phyloP scores from a whole-genome alignment of 2,888 invertebrate genomes.

The Leptinotarsa rubiginosa region DNA sequence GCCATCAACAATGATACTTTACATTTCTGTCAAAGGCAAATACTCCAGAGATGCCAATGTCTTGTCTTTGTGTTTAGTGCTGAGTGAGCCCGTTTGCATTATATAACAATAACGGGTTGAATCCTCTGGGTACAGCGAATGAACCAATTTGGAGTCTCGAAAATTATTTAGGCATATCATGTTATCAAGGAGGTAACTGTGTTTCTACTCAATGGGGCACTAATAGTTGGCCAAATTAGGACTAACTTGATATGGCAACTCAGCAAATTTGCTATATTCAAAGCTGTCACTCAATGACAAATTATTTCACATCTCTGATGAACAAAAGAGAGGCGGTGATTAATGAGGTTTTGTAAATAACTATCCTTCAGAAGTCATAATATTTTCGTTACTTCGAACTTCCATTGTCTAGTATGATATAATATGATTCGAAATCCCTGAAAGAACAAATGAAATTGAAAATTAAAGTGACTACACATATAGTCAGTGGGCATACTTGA shows the following conservation, averaged over 20 bases:
- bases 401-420: too few species aligned
- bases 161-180: conserved; percentile 34
- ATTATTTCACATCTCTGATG: conserved; percentile 15
- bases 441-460: too few species aligned
- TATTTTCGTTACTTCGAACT: background rate
- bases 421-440: too few species aligned
- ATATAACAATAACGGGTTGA: conserved; percentile 30
- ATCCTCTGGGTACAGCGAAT: conserved; percentile 26
- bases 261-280: conserved; percentile 29
- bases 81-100: conserved; percentile 8
- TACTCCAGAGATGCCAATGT: conserved; percentile 1
- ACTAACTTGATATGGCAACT: conserved; percentile 26
- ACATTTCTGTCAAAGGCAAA: background rate
- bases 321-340: background rate
- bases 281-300: conserved; percentile 16
- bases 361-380: too few species aligned
- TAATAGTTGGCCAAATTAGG: conserved; percentile 27
- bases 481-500: too few species aligned
- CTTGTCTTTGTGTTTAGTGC: conserved; percentile 1
- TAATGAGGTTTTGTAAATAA: too few species aligned
- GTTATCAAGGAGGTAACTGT: conserved; percentile 32
- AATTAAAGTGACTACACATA: too few species aligned
- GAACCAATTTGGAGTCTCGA: conserved; percentile 30
- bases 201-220: conserved; percentile 25
- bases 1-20: background rate